Base-by-base conservation (phyloP, 2,113 vertebrate genomes). In the Nesoenas mayeri region DNA sequence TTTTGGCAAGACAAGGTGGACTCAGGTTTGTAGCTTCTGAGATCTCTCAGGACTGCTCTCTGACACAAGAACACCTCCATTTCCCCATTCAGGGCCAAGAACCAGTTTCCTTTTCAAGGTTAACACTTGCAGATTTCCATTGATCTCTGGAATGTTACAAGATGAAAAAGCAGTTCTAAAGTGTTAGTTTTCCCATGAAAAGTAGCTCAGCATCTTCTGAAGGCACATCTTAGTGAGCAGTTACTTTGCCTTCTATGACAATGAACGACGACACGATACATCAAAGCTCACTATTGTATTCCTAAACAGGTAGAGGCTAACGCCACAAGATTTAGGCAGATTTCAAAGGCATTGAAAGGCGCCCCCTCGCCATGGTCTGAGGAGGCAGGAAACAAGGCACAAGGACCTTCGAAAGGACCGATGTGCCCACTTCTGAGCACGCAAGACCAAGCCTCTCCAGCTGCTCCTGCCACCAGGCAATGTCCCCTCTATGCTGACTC, bases 251-350 rank as follows among this genome's bases (percentile, higher is more conserved):
- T 65, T 78, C 61, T 48, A 34, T 60, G 51, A 85, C 88, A 95
- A 91, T 32, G 26, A 85, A 90, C 14, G 42, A 81, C 50, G 3
- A 2, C 3, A 19, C 0, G 1, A 83, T 15, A 84, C 38, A 87
- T 0, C 53, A 15, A 65, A 51, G 38, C 13, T 15, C 1, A 0
- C 32, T 54, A 6, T 0, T 62, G n/a, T 48, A 60, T 40, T 84
- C 21, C 62, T 66, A 36, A 62, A 40, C 1, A 57, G 16, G 44
- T 5, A 73, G 32, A 48, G 26, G 34, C 14, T 62, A 15, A 51
- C 2, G 0, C 8, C n/a, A 40, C 18, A 15, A 31, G 44, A 16
- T 10, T 48, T n/a, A 87, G 42, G 26, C 11, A 64, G 79, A 34
- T 11, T 73, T 48, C 79, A 72, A 69, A 88, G 22, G 36, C 54